These are phyloP conservation scores for Apodemus sylvaticus DNA, from an alignment of 2,113 vertebrate species.

Conservation along the genomic window DNA sequence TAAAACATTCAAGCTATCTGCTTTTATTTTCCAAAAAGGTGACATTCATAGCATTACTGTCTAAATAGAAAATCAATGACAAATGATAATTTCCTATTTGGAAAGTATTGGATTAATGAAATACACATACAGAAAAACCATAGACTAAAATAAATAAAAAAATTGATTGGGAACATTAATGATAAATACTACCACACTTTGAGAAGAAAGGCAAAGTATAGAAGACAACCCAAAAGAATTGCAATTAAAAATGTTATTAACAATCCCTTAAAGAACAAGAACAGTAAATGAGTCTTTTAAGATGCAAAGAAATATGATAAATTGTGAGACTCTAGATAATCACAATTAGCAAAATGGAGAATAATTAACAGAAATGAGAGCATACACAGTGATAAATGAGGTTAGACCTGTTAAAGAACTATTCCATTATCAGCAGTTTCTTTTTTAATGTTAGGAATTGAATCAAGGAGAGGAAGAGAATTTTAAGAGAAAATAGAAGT, in stretches of 20 bases:
- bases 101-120: conserved; percentile 14
- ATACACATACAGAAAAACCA: not conserved
- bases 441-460: not conserved
- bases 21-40: conserved; percentile 51
- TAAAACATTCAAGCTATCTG: not conserved
- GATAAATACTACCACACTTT: conserved; percentile 33
- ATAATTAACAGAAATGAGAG: conserved; percentile 74
- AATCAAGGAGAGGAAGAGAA: not conserved
- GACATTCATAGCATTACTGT: conserved; percentile 12
- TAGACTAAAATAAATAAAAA: conserved; percentile 19
- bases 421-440: conserved; percentile 38
- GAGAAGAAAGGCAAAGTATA: not conserved
- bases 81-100: conserved; percentile 22
- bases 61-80: conserved; percentile 54
- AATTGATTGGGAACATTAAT: conserved; percentile 9
- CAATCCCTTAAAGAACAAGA: conserved; percentile 61
- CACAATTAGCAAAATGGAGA: conserved; percentile 69
- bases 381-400: conserved; percentile 62
- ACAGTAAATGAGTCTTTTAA: conserved; percentile 69
- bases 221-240: conserved; percentile 8
- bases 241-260: conserved; percentile 72
- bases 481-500: conserved; percentile 31
- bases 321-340: conserved; percentile 53
- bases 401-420: conserved; percentile 56
- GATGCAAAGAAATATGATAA: conserved; percentile 66